Evolutionary conservation across 2,888 invertebrate genomes (phyloP), one percentile per base, ranked within the genome.

Genomic region (Keiferia lycopersicella): DNA sequence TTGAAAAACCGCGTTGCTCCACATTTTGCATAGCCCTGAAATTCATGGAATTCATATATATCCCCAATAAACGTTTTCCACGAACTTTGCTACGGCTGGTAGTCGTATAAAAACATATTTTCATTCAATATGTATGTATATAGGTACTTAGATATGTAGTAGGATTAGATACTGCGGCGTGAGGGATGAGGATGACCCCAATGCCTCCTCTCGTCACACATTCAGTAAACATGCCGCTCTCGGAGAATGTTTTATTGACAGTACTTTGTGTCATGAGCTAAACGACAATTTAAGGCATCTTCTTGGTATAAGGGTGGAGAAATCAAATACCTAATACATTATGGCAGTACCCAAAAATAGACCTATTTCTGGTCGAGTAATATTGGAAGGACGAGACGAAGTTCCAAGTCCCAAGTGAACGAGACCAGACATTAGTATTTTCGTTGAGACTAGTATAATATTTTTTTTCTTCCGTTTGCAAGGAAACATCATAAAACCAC

Each of bases 221-320:
- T 53, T 6, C 51, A 22, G 22, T 22, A 53, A 53, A 53, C 22
- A 53, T 53, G 26, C 20, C 26, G 51, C 14, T 26, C 12, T 2
- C 14, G 22, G 22, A 22, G 14, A 53, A 53, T 14, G 26, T 53
- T 53, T 53, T 53, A 53, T 53, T 53, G 51, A 14, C 22, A 22
- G 26, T 26, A 53, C 51, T 53, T 53, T 53, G 51, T 53, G 26
- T 22, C 51, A 53, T 14, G 51, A 53, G 51, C 22, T 22, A 18
- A 22, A 14, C 20, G 51, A 22, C 10, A 22, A 53, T 26, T n/a
- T 34, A 48, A 48, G 63, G 48, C 45, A 58, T 65, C 63, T 63
- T 61, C 65, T 18, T 48, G 26, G 58, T 50, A 34, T 34, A 8
- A 34, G 34, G 34, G 8, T 34, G 34, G 34, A 8, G 34, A 34